Base-by-base conservation (phyloP, 2,113 vertebrate species). In the Zapornia atra region DNA sequence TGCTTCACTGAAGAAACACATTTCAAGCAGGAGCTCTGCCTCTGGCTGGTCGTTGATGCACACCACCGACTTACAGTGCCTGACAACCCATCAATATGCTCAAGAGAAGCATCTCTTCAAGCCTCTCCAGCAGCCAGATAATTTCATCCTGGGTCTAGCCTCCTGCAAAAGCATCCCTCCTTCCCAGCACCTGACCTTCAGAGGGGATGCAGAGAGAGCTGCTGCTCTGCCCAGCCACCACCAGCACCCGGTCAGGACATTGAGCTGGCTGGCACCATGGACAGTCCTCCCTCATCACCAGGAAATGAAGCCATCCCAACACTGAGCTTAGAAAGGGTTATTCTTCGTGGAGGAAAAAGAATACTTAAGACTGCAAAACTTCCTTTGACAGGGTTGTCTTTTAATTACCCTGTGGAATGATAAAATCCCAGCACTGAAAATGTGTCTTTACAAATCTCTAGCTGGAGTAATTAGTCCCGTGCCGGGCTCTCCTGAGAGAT, bases 401-500 rank as follows among this genome's bases (percentile, higher is more conserved):
- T 97, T 96, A 97, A 97, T 96, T 96, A 97, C 92, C 92, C 95
- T 38, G 61, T 61, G 88, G 96, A 96, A 94, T 88, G 96, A 96
- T 97, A 96, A 97, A 96, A 95, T 95, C 95, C 94, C 94, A 88
- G 90, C 90, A 75, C 96, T 89, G 92, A 95, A 97, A 96, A 96
- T 87, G 82, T 95, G 94, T 87, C 96, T 96, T 95, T 94, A 93
- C 94, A 94, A 94, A 96, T 96, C 96, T 96, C 94, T 94, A 96
- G 96, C 95, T 91, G 94, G 86, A 96, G 94, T 97, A 96, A 97
- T 97, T 96, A 96, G 96, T 96, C 96, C 96, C 40, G 4, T 96
- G 92, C 95, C 70, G 95, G 90, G 91, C 94, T 97, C 96, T 97
- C 96, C 94, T 94, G 96, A 96, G 96, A 96, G 96, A 96, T 96